Conservation (phyloP, 2,888 invertebrate genomes). For the Steinernema carpocapsae region DNA sequence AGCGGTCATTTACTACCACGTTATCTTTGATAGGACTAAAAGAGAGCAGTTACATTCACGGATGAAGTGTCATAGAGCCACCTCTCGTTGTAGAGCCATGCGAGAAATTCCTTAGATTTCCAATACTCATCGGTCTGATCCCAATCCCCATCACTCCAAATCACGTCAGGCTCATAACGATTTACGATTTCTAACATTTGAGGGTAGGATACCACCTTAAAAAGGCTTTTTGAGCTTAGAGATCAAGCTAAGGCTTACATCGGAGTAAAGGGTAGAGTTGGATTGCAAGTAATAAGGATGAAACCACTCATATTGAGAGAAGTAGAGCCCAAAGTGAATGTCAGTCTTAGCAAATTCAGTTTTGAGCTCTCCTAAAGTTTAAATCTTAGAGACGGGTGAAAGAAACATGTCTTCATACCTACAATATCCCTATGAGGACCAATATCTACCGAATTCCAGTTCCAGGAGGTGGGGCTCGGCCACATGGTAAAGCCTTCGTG, state of each 20-base stretch:
- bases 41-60: too few species aligned
- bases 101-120: conserved; percentile 82
- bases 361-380: conserved; percentile 49
- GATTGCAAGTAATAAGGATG: conserved; percentile 60
- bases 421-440: conserved; percentile 72
- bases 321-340: conserved; percentile 68
- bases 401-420: too few species aligned
- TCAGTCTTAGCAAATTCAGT: conserved; percentile 49
- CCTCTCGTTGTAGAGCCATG: conserved; percentile 92
- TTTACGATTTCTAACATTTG: conserved; percentile 69
- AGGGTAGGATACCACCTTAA: conserved; percentile 61
- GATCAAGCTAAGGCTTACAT: too few species aligned
- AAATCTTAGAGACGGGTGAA: too few species aligned
- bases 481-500: conserved; percentile 73
- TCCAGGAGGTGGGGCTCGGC: conserved; percentile 71
- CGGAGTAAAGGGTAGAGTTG: conserved; percentile 53
- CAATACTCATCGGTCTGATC: conserved; percentile 78
- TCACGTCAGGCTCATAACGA: conserved; percentile 75
- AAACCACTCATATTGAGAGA: conserved; percentile 68
- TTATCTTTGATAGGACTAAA: conserved; percentile 78
- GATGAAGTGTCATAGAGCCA: too few species aligned
- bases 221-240: conserved; percentile 70
- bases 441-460: conserved; percentile 72
- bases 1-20: conserved; percentile 90
- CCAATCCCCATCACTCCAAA: conserved; percentile 95